Evolutionary conservation across 1,140 invertebrate species (phyloP).

Genomic region (Apis cerana): DNA sequence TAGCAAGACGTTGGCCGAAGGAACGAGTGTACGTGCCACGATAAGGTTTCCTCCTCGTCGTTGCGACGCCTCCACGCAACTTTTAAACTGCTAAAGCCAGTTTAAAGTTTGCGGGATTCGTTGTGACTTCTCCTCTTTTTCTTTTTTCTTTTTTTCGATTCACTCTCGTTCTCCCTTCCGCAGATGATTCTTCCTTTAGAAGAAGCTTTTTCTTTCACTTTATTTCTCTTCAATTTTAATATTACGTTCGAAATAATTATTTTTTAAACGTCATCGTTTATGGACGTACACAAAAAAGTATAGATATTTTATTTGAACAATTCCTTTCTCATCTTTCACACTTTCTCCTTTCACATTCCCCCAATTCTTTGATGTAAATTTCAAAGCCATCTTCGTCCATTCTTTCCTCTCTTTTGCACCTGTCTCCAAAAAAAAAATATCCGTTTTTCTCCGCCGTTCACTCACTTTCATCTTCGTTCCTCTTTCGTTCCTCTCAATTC

Average conservation of each 20-base stretch:
- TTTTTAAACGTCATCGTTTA: too few relatives aligned
- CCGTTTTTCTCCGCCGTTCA: not conserved
- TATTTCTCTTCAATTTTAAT: not conserved
- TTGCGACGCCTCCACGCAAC: conserved; percentile 54
- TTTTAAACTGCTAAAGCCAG: conserved; percentile 71
- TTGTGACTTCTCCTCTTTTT: conserved; percentile 28
- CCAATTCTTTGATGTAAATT: not conserved
- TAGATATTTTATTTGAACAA: too few relatives aligned
- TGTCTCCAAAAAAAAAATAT: not conserved
- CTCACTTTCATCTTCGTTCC: too few relatives aligned
- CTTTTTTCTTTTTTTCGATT: not conserved
- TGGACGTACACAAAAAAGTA: too few relatives aligned
- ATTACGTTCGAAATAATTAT: too few relatives aligned
- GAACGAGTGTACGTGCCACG: conserved; percentile 56
- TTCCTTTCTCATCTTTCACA: not conserved
- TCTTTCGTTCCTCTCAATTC: not conserved
- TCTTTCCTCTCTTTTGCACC: not conserved
- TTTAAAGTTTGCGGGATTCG: conserved; percentile 51
- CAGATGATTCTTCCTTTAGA: not conserved
- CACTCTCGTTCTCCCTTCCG: not conserved
- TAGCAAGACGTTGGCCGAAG: conserved; percentile 34
- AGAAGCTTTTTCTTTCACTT: not conserved
- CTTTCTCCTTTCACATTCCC: not conserved
- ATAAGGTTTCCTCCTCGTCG: conserved; percentile 56
- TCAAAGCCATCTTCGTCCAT: not conserved